Conservation (phyloP, 2,888 invertebrate species). For the Catocala nupta region DNA sequence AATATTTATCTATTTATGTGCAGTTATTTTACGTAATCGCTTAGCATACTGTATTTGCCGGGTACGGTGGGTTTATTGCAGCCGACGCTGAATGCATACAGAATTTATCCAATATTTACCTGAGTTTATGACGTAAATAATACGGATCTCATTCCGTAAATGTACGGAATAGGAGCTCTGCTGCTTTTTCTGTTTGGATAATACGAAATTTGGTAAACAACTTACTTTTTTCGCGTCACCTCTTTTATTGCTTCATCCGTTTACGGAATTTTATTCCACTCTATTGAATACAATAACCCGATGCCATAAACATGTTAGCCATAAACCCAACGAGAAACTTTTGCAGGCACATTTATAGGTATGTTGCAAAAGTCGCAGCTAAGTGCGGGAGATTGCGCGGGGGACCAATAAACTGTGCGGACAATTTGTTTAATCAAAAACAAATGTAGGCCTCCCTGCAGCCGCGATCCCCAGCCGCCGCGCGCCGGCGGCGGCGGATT, state of each 20-base stretch:
- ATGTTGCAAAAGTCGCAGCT: constrained; percentile 58
- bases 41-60: constrained; percentile 43
- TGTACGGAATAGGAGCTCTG: neutral
- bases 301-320: constrained; percentile 23
- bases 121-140: constrained; percentile 23
- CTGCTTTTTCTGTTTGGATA: neutral
- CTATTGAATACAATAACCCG: constrained; percentile 28
- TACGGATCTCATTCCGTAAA: neutral
- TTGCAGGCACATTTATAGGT: constrained; percentile 24
- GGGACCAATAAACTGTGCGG: constrained; percentile 82
- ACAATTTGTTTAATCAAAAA: constrained; percentile 88
- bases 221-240: constrained; percentile 3
- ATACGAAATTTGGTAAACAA: neutral
- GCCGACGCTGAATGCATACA: constrained; percentile 50
- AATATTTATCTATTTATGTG: constrained; percentile 32
- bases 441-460: constrained; percentile 73
- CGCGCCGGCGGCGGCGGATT: constrained; percentile 43
- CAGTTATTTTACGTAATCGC: constrained; percentile 37
- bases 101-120: constrained; percentile 39
- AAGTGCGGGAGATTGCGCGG: constrained; percentile 65
- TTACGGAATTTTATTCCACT: constrained; percentile 16
- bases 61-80: constrained; percentile 44
- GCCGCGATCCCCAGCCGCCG: constrained; percentile 33
- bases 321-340: constrained; percentile 29
- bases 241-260: constrained; percentile 9